These are phyloP conservation scores for Virgularia gustaviana DNA, from an alignment of 92 coral and sea anemone genomes.

Conservation along the genomic window DNA sequence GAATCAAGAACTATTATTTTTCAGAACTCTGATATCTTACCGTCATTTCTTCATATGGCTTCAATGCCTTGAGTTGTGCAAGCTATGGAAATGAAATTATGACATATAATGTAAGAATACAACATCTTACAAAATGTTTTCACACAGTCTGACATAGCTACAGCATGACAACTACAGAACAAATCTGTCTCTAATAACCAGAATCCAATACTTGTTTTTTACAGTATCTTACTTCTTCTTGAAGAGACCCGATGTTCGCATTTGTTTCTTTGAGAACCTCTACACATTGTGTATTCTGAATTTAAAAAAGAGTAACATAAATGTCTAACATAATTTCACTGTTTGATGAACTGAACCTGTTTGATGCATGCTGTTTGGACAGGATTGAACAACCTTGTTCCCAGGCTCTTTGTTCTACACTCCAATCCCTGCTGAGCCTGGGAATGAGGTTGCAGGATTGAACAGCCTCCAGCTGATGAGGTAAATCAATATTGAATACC, in stretches of 20 bases:
- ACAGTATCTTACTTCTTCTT: constrained; percentile 30
- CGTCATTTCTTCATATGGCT: constrained; percentile 95
- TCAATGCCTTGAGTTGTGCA: constrained; percentile 67
- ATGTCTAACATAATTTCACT: too few relatives aligned
- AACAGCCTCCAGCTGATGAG: too few relatives aligned
- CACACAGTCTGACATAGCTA: not conserved
- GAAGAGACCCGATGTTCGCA: constrained; percentile 2
- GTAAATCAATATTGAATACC: too few relatives aligned
- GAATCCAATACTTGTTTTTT: not conserved
- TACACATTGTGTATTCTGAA: constrained; percentile 10
- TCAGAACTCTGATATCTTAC: constrained; percentile 53
- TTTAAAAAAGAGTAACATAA: not conserved
- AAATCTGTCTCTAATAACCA: not conserved
- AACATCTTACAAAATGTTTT: not conserved
- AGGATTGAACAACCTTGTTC: too few relatives aligned
- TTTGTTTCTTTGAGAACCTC: constrained; percentile 30
- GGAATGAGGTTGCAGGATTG: too few relatives aligned
- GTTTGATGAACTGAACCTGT: too few relatives aligned
- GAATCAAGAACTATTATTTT: not conserved
- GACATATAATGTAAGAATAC: not conserved
- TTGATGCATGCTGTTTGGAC: too few relatives aligned
- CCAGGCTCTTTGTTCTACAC: too few relatives aligned
- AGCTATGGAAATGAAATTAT: constrained; percentile 48
- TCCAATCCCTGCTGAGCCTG: too few relatives aligned
- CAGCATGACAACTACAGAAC: not conserved